phyloP scores from a whole-genome alignment of 2,888 invertebrate species.

The Onthophagus sagittarius region DNA sequence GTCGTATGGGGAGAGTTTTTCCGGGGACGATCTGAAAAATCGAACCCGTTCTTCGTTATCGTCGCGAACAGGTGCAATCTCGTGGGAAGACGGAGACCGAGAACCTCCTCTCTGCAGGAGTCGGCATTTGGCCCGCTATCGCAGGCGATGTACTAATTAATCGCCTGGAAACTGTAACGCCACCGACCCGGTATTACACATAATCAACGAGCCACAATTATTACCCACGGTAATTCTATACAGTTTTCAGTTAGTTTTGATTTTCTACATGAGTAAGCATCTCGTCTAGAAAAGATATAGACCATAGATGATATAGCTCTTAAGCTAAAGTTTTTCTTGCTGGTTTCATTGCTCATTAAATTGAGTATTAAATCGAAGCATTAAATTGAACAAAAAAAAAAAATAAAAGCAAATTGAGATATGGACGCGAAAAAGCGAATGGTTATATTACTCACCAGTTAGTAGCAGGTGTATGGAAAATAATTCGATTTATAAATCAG shows the following conservation, averaged over 20 bases:
- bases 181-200: constrained; percentile 2
- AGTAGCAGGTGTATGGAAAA: not conserved
- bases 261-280: not conserved
- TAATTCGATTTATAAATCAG: not conserved
- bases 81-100: constrained; percentile 25
- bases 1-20: not conserved
- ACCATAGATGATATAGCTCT: not conserved
- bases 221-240: not conserved
- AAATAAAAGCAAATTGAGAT: not conserved
- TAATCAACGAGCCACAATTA: not conserved
- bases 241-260: not conserved
- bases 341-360: not conserved
- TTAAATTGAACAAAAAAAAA: not conserved
- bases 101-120: not conserved
- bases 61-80: constrained; percentile 28
- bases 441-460: not conserved
- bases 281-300: not conserved
- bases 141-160: constrained; percentile 18
- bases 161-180: constrained; percentile 19
- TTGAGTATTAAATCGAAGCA: not conserved
- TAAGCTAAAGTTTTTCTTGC: not conserved
- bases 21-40: constrained; percentile 16
- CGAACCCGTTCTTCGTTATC: constrained; percentile 27
- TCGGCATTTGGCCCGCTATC: not conserved
- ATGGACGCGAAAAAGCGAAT: not conserved